Conservation (phyloP, 2,113 vertebrate genomes). For the Nipponia nippon region DNA sequence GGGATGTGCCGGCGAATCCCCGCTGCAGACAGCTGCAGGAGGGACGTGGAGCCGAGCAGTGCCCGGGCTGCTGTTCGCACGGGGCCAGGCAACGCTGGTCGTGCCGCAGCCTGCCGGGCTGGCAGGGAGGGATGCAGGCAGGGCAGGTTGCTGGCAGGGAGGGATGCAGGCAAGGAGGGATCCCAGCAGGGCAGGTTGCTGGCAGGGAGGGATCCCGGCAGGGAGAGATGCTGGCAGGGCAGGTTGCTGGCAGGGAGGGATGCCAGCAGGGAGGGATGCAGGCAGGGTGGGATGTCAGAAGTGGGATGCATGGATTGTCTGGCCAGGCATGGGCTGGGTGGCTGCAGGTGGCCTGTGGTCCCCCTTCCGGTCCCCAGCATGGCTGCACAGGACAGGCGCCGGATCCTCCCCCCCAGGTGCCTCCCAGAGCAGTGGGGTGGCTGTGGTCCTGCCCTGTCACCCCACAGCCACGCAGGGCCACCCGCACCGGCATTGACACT, state of each 20-base stretch:
- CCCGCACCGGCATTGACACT: rapidly evolving
- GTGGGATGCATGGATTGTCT: neutral
- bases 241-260: neutral
- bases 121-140: neutral
- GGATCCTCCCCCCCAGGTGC: neutral
- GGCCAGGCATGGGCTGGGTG: neutral
- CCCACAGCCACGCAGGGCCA: neutral
- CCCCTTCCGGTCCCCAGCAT: neutral
- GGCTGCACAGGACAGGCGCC: neutral
- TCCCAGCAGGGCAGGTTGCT: neutral
- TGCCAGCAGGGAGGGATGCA: neutral
- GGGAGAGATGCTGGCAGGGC: too few relatives aligned
- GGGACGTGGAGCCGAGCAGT: neutral
- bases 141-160: too few relatives aligned
- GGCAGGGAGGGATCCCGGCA: neutral
- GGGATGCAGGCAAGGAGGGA: neutral
- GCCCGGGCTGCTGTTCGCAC: rapidly evolving
- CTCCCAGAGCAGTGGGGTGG: neutral
- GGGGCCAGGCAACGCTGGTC: neutral
- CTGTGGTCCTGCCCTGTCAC: neutral
- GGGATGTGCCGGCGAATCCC: neutral
- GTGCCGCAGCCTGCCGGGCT: rapidly evolving
- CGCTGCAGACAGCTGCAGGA: neutral
- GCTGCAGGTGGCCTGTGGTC: too few relatives aligned
- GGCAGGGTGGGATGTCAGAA: neutral